Conservation (phyloP, 1,140 invertebrate genomes). For the Sycobia sp. region DNA sequence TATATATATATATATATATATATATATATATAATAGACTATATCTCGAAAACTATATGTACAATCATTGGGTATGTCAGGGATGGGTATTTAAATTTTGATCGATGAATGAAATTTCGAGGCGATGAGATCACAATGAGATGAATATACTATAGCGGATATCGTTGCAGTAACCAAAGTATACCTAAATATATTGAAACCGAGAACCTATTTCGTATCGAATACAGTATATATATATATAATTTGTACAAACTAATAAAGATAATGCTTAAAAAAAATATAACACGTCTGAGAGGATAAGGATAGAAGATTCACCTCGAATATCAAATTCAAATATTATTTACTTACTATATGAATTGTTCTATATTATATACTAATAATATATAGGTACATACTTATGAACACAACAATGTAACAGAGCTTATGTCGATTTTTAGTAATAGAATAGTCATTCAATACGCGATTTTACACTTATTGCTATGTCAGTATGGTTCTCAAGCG, state of each 20-base stretch:
- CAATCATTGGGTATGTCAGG: too few relatives aligned
- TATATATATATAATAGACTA: conserved; percentile 24
- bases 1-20: conserved; percentile 27
- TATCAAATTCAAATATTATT: conserved; percentile 2
- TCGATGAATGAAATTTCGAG: conserved; percentile 9
- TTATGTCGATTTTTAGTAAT: conserved; percentile 15
- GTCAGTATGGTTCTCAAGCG: conserved; percentile 7
- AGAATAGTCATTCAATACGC: conserved; percentile 18
- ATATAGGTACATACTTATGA: conserved; percentile 27
- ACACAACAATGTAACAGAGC: conserved; percentile 31
- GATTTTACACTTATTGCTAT: conserved; percentile 28
- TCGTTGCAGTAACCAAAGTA: too few relatives aligned
- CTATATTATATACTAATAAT: conserved; percentile 22
- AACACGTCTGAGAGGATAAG: neutral
- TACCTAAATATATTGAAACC: neutral
- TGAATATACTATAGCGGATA: neutral
- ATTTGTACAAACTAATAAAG: neutral
- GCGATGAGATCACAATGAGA: neutral
- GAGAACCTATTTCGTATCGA: too few relatives aligned
- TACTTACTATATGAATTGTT: conserved; percentile 15
- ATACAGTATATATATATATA: neutral
- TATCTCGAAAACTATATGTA: conserved; percentile 17
- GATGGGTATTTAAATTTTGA: conserved; percentile 8
- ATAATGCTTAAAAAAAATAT: neutral
- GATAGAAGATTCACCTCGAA: conserved; percentile 8